Conservation (phyloP, 2,113 vertebrate species). For the Tympanuchus pallidicinctus region DNA sequence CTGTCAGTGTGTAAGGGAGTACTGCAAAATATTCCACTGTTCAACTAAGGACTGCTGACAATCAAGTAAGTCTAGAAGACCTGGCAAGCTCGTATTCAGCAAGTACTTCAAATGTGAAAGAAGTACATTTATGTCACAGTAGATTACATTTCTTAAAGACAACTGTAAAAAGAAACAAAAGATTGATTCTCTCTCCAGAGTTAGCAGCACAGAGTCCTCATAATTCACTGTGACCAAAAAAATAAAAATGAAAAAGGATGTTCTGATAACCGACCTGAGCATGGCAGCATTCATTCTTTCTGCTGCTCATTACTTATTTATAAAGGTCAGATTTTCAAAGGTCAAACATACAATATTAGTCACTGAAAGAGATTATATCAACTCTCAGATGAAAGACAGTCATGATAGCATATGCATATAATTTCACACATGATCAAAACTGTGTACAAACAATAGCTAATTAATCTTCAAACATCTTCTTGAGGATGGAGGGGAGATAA, state of each 20-base stretch:
- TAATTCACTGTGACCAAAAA: not conserved
- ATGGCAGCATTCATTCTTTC: not conserved
- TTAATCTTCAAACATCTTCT: slow-evolving; percentile 43
- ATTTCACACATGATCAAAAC: slow-evolving; percentile 20
- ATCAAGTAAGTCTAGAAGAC: slow-evolving; percentile 9
- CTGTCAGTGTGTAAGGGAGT: not conserved
- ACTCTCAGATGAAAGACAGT: slow-evolving; percentile 2
- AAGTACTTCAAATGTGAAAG: not conserved
- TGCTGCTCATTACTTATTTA: slow-evolving; percentile 40
- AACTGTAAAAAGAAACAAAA: not conserved
- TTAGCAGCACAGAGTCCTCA: not conserved
- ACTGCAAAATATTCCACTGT: not conserved
- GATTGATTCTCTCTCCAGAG: not conserved
- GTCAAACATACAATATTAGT: not conserved
- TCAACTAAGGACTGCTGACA: not conserved
- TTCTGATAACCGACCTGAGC: not conserved
- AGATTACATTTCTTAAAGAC: not conserved
- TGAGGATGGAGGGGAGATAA: slow-evolving; percentile 39
- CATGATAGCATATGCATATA: not conserved
- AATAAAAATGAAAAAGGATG: not conserved
- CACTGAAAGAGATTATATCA: slow-evolving; percentile 26
- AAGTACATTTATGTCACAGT: slow-evolving; percentile 3
- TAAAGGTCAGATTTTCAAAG: slow-evolving; percentile 37
- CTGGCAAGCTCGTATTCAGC: not conserved
- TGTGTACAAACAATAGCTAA: slow-evolving; percentile 44